Percentiles rank a stretch among this genome's conserved stretches.
Conservation (phyloP, 2,797 vertebrate genomes). For the Phalanger gymnotis region DNA sequence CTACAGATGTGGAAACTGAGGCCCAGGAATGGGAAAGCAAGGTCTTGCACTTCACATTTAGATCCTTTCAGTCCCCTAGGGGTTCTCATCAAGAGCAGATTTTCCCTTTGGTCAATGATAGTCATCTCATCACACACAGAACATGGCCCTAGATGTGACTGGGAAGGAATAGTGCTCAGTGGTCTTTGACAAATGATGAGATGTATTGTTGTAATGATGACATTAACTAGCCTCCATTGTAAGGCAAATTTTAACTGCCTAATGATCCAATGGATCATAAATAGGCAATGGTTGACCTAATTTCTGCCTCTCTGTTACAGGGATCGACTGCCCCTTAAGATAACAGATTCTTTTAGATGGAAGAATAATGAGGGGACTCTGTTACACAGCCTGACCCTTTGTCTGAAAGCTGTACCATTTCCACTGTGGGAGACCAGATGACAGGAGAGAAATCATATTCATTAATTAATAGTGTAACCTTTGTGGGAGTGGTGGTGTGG, state of each 20-base stretch:
- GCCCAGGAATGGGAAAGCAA: neutral
- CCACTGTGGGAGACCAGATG: neutral
- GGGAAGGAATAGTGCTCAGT: constrained; percentile 40
- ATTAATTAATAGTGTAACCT: constrained; percentile 57
- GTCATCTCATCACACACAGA: neutral
- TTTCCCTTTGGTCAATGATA: neutral
- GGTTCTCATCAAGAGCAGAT: neutral
- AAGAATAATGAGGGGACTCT: neutral
- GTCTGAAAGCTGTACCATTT: constrained; percentile 28
- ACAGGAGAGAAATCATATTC: constrained; percentile 14
- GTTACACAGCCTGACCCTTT: constrained; percentile 22
- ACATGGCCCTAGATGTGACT: neutral
- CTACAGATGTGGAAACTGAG: neutral
- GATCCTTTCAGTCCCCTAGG: neutral
- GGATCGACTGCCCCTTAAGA: neutral
- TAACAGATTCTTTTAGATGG: constrained; percentile 17
- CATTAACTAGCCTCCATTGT: constrained; percentile 12
- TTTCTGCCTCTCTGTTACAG: constrained; percentile 63
- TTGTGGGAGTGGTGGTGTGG: neutral
- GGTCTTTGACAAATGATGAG: constrained; percentile 63
- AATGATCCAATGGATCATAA: constrained; percentile 63
- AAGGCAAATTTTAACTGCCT: constrained; percentile 2
- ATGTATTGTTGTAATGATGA: constrained; percentile 53
- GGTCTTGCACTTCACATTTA: neutral
- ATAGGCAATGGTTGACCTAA: constrained; percentile 60